These are phyloP conservation scores for Pachliopta kotzebuea DNA, from an alignment of 2,888 invertebrate genomes.

Conservation along the genomic window DNA sequence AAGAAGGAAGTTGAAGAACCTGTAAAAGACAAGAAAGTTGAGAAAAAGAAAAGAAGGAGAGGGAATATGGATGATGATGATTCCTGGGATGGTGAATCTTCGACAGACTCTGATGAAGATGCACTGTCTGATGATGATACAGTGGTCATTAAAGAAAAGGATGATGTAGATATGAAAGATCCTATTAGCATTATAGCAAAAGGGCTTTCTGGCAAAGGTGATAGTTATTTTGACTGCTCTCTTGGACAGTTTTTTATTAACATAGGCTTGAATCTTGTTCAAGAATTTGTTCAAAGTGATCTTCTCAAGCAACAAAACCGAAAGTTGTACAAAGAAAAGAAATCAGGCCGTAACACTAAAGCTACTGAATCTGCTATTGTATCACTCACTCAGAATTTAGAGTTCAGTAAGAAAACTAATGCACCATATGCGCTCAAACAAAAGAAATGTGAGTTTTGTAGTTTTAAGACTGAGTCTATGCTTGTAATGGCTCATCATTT, in stretches of 20 bases:
- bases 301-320: slow-evolving; percentile 93
- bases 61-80: slow-evolving; percentile 78
- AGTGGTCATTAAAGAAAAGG: slow-evolving; percentile 79
- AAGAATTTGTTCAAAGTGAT: slow-evolving; percentile 96
- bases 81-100: slow-evolving; percentile 82
- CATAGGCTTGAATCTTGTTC: slow-evolving; percentile 94
- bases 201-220: slow-evolving; percentile 75
- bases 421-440: slow-evolving; percentile 88
- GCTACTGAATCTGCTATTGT: slow-evolving; percentile 91
- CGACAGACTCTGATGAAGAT: slow-evolving; percentile 76
- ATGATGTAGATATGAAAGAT: slow-evolving; percentile 74
- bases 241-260: slow-evolving; percentile 95
- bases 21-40: slow-evolving; percentile 53
- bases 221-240: slow-evolving; percentile 92
- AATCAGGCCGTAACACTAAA: slow-evolving; percentile 82
- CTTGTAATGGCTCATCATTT: slow-evolving; percentile 94
- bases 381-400: slow-evolving; percentile 92
- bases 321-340: slow-evolving; percentile 87
- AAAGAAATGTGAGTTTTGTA: slow-evolving; percentile 94
- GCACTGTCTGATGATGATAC: slow-evolving; percentile 68
- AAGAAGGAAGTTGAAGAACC: slow-evolving; percentile 43
- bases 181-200: slow-evolving; percentile 64
- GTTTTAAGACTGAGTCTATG: slow-evolving; percentile 94
- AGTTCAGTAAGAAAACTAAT: slow-evolving; percentile 93
- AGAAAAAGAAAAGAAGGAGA: slow-evolving; percentile 58